Evolutionary conservation across 53 echinoderm and acorn worm species (phyloP), one percentile per base, ranked within the genome.

Genomic region (Echinometra lucunter): DNA sequence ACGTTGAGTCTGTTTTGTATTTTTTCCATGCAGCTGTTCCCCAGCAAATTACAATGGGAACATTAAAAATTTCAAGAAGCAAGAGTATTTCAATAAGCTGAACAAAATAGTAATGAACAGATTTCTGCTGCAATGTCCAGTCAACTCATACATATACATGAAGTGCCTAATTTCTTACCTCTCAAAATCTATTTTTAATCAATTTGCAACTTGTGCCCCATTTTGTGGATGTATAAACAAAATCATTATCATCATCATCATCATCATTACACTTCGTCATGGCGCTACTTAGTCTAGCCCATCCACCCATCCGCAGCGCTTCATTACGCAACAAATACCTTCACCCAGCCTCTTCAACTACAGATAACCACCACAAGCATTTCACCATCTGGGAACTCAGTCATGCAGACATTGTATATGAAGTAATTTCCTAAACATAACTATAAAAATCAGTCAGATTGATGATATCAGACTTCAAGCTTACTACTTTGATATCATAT

Each of bases 251-350:
- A 45, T 83, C 27, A 47, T 83, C 74, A 74, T 74, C 74, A 74
- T 74, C 53, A 53, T 85, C 49, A 85, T 85, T 9, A 85, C 45
- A 10, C 21, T 85, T 85, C 6, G 21, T 6, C 4, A 81, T 23
- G 81, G 81, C 81, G 81, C 81, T 81, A 44, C 42, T 2, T 10
- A 47, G 85, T 85, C 45, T 85, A 23, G 28, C n/a, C 49, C 30
- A 85, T 85, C 85, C 85, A 3, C 53, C 53, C 85, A 85, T 85
- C 85, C n/a, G 85, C 30, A 85, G 85, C 85, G 53, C 45, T 53
- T 85, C 35, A 85, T n/a, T 28, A 49, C 85, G 25, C 49, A 85
- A 85, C 30, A 49, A 53, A 85, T 47, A 49, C 45, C 28, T 85
- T 85, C 28, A 30, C n/a, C 45, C 85, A 49, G 85, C 85, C 85